Conservation (phyloP, 2,888 invertebrate genomes). For the Lithophane leautieri region DNA sequence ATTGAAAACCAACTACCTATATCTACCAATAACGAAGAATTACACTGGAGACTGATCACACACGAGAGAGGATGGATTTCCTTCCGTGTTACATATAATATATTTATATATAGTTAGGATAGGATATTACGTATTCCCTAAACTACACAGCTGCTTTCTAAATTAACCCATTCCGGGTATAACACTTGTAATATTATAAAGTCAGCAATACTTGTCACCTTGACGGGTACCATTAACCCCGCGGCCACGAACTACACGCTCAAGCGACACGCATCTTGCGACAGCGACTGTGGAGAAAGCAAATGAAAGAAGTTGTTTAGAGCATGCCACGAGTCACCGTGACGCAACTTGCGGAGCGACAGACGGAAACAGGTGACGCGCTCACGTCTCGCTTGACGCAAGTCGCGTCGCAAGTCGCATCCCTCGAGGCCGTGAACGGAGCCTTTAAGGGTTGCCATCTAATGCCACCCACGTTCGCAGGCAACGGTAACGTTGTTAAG, state of each 20-base stretch:
- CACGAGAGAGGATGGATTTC: no score
- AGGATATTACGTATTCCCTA: neutral
- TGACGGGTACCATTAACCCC: neutral
- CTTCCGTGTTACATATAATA: no score
- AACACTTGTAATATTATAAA: conserved; percentile 31
- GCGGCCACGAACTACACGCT: neutral
- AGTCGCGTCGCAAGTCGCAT: neutral
- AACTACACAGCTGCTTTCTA: conserved; percentile 7
- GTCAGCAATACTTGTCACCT: conserved; percentile 23
- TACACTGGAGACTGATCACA: no score
- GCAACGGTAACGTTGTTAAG: conserved; percentile 56
- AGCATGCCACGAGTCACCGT: neutral
- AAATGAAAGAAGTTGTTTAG: neutral
- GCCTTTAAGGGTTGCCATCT: neutral
- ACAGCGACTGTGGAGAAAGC: neutral
- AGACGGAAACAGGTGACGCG: neutral
- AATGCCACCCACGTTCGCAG: conserved; percentile 7
- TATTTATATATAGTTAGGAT: no score
- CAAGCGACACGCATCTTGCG: neutral
- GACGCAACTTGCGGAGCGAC: no score
- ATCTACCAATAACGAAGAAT: no score
- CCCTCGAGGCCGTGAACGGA: neutral
- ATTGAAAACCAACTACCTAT: no score
- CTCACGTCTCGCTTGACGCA: neutral
- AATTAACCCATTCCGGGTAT: conserved; percentile 41